phyloP scores from a whole-genome alignment of 2,113 vertebrate genomes.

The Heterocephalus glaber region DNA sequence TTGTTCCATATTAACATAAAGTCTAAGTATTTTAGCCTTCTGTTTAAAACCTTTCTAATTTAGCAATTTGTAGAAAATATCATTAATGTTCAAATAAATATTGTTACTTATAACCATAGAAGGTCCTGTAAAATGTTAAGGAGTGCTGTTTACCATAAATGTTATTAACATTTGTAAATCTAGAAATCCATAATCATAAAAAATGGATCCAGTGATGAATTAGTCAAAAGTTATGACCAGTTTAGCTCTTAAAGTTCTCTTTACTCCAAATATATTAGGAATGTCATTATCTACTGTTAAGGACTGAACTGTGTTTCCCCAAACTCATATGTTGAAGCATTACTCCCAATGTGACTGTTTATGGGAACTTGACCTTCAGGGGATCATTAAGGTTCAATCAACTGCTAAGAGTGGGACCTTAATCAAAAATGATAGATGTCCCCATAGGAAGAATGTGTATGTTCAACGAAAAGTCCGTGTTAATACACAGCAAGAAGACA shows the following conservation, averaged over 20 bases:
- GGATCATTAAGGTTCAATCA: background rate
- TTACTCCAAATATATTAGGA: background rate
- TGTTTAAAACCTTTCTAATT: background rate
- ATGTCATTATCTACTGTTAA: background rate
- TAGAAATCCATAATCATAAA: background rate
- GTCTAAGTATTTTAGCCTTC: background rate
- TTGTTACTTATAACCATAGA: background rate
- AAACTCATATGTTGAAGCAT: background rate
- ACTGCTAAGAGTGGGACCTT: fast-evolving
- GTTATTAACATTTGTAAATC: background rate
- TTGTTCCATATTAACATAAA: background rate
- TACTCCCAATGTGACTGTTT: background rate
- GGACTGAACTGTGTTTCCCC: background rate
- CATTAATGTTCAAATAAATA: background rate
- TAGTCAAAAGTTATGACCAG: background rate
- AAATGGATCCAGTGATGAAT: background rate
- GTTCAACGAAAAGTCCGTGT: background rate
- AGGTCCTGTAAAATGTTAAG: background rate
- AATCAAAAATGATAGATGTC: background rate
- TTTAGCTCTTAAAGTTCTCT: background rate
- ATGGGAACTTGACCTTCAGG: background rate
- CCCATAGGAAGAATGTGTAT: background rate
- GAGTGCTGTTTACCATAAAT: background rate
- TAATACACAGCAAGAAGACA: background rate
- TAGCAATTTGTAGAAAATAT: background rate